phyloP scores from a whole-genome alignment of 2,797 vertebrate genomes.

The Artibeus jamaicensis region DNA sequence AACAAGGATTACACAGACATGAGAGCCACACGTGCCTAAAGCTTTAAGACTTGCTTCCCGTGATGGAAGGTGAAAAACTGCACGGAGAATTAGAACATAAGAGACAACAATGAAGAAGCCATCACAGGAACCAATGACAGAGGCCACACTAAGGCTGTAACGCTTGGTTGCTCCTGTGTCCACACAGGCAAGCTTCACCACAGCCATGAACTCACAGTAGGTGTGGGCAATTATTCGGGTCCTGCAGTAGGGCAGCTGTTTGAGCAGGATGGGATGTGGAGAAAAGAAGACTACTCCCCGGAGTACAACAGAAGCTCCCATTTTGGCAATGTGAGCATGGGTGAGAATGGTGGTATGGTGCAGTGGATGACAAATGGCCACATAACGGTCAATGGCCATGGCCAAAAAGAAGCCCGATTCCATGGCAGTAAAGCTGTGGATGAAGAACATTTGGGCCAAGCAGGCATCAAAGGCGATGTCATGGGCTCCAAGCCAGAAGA shows the following conservation, averaged over 20 bases:
- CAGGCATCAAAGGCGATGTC: conserved; percentile 41
- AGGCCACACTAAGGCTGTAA: conserved; percentile 64
- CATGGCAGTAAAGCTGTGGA: conserved; percentile 61
- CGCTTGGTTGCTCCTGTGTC: conserved; percentile 69
- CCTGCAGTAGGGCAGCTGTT: conserved; percentile 50
- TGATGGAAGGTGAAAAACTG: conserved; percentile 27
- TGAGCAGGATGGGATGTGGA: conserved; percentile 60
- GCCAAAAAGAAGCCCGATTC: conserved; percentile 66
- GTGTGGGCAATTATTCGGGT: conserved; percentile 35
- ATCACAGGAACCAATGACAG: conserved; percentile 69
- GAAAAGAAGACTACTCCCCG: conserved; percentile 1
- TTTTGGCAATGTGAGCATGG: background rate
- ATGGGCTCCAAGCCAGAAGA: conserved; percentile 18
- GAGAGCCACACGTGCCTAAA: conserved; percentile 52
- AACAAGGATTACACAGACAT: conserved; percentile 60
- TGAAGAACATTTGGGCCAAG: conserved; percentile 64
- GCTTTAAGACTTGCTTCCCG: conserved; percentile 46
- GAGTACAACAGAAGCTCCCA: conserved; percentile 20
- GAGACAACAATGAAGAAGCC: conserved; percentile 74
- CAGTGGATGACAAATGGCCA: conserved; percentile 58
- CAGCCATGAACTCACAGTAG: conserved; percentile 77
- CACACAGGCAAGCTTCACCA: conserved; percentile 76
- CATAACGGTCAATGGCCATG: conserved; percentile 62
- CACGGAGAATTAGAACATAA: conserved; percentile 22
- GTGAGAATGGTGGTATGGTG: conserved; percentile 46